These are phyloP conservation scores for Microtus oregoni DNA, from an alignment of 2,113 vertebrate species.

Conservation along the genomic window DNA sequence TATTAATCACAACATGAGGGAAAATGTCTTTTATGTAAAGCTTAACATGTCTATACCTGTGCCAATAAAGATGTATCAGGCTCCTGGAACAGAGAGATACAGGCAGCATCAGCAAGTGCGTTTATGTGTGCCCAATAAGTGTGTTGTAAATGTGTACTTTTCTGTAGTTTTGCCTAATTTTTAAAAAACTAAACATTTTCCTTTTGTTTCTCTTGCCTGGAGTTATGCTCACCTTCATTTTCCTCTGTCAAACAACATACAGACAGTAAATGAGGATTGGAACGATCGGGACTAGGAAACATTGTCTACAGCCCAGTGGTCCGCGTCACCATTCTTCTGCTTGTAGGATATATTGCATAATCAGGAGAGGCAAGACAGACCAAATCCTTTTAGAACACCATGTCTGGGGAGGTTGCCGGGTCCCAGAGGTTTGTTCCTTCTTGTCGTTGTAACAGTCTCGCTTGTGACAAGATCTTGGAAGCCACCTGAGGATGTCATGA, in stretches of 20 bases:
- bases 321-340: constrained; percentile 73
- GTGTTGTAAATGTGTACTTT: constrained; percentile 6
- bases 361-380: constrained; percentile 79
- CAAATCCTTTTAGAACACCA: constrained; percentile 71
- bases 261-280: constrained; percentile 73
- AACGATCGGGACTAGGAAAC: constrained; percentile 73
- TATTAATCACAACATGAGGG: constrained; percentile 31
- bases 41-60: background rate
- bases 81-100: background rate
- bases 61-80: background rate
- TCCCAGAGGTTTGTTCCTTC: constrained; percentile 77
- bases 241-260: constrained; percentile 52
- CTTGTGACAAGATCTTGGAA: constrained; percentile 76
- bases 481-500: constrained; percentile 74
- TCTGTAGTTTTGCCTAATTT: background rate
- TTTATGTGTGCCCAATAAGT: background rate
- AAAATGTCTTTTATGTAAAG: constrained; percentile 34
- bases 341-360: constrained; percentile 77
- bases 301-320: constrained; percentile 71
- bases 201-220: background rate
- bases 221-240: background rate
- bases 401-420: constrained; percentile 74
- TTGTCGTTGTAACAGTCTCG: constrained; percentile 75
- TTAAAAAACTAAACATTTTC: background rate
- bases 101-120: background rate